A percentile compares a stretch with the other conserved stretches of the same genome.
These are phyloP conservation scores for Parnassius glacialis DNA, from an alignment of 2,888 invertebrate genomes.

Conservation along the genomic window DNA sequence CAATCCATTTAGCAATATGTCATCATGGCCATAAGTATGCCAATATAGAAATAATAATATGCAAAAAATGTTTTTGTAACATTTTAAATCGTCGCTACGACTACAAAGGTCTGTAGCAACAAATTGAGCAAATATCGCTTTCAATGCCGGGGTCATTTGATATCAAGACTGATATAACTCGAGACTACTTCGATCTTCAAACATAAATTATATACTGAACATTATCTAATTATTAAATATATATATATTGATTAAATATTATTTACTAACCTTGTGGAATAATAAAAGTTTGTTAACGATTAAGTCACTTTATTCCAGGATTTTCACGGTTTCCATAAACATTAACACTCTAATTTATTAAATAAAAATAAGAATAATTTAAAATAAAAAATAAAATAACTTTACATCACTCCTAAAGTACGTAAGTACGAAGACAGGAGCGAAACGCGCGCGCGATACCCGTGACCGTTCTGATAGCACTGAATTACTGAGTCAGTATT, in stretches of 20 bases:
- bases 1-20: conserved; percentile 3
- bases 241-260: conserved; percentile 10
- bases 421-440: conserved; percentile 30
- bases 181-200: conserved; percentile 38
- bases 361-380: not conserved
- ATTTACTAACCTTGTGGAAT: conserved; percentile 8
- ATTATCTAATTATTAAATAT: conserved; percentile 9
- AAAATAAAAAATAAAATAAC: conserved; percentile 22
- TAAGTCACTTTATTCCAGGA: conserved; percentile 25
- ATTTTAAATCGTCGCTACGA: conserved; percentile 30
- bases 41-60: conserved; percentile 1
- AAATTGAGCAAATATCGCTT: conserved; percentile 56
- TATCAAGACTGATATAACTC: conserved; percentile 48
- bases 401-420: conserved; percentile 28
- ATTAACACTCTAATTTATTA: not conserved
- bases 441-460: conserved; percentile 44
- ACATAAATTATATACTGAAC: conserved; percentile 29
- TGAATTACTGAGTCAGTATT: conserved; percentile 38
- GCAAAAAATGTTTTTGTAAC: conserved; percentile 5
- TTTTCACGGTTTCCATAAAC: not conserved
- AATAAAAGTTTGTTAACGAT: not conserved
- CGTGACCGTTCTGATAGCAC: conserved; percentile 45
- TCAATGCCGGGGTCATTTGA: conserved; percentile 59
- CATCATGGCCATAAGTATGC: not conserved
- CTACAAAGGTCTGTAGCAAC: conserved; percentile 45